A percentile compares a stretch with the other conserved stretches of the same genome.
phyloP scores from a whole-genome alignment of 2,888 invertebrate species.

The Chesias legatella region DNA sequence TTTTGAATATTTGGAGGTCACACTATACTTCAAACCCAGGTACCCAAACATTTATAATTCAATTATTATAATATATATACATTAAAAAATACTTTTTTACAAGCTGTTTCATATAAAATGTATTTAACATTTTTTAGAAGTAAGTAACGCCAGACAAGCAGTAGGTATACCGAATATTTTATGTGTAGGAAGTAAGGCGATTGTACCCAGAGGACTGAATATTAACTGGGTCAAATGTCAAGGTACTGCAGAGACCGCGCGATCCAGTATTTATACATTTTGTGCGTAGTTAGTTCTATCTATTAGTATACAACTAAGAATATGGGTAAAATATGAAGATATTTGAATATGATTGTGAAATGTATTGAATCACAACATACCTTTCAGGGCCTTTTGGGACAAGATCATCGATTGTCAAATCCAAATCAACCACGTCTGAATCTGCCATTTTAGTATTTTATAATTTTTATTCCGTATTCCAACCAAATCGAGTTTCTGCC shows the following conservation, averaged over 20 bases:
- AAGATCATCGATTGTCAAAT: constrained; percentile 72
- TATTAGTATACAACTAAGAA: too few species aligned
- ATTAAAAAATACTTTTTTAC: too few species aligned
- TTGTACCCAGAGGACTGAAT: constrained; percentile 27
- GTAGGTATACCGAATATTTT: too few species aligned
- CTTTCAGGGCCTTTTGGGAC: constrained; percentile 76
- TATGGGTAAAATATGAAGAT: not conserved
- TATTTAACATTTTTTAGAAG: too few species aligned
- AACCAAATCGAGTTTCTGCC: constrained; percentile 39
- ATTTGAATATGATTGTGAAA: not conserved
- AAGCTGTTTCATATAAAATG: too few species aligned
- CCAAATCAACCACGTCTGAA: constrained; percentile 66
- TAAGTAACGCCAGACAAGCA: too few species aligned
- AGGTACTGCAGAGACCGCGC: constrained; percentile 30
- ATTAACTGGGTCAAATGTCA: constrained; percentile 65
- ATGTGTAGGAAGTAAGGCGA: constrained; percentile 13
- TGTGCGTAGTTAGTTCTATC: too few species aligned
- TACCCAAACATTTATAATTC: too few species aligned
- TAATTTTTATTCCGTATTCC: constrained; percentile 35
- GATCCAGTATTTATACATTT: too few species aligned
- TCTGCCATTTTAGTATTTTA: constrained; percentile 62
- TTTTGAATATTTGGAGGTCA: too few species aligned
- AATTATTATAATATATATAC: too few species aligned
- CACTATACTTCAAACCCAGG: too few species aligned
- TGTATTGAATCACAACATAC: constrained; percentile 37